Evolutionary conservation across 2,888 invertebrate genomes (phyloP).

Genomic region (Microdon myrmicae): DNA sequence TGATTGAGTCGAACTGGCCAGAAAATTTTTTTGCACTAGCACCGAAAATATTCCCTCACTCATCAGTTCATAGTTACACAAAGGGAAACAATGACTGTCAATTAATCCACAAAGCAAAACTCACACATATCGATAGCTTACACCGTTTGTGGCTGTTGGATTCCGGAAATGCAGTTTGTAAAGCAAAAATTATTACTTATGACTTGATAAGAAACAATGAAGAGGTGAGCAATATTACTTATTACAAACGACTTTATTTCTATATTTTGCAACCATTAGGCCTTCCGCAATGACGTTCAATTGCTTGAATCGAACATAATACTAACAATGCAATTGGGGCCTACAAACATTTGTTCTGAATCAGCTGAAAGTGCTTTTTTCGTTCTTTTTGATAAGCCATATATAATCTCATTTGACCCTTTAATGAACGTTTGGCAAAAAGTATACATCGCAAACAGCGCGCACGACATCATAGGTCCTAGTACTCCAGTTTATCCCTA

Average conservation of each 20-base stretch:
- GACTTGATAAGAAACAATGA: constrained; percentile 61
- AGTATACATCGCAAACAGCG: constrained; percentile 54
- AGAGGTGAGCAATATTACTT: constrained; percentile 52
- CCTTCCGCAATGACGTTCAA: constrained; percentile 28
- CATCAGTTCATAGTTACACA: constrained; percentile 15
- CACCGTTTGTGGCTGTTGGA: constrained; percentile 63
- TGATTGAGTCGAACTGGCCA: constrained; percentile 62
- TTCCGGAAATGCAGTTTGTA: constrained; percentile 48
- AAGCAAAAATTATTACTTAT: constrained; percentile 61
- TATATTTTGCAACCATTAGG: no score
- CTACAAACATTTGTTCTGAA: constrained; percentile 55
- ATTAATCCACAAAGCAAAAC: constrained; percentile 60
- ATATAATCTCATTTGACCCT: constrained; percentile 60
- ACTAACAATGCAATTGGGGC: constrained; percentile 38
- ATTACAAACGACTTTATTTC: neutral
- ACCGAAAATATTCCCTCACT: constrained; percentile 56
- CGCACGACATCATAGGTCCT: constrained; percentile 57
- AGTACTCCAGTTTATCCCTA: constrained; percentile 58
- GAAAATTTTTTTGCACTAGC: constrained; percentile 57
- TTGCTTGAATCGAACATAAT: constrained; percentile 22
- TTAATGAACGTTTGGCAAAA: constrained; percentile 60
- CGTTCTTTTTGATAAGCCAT: constrained; percentile 54
- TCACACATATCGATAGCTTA: constrained; percentile 62
- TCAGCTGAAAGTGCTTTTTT: constrained; percentile 61
- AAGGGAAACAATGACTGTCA: constrained; percentile 54